Conservation (phyloP, 1,140 invertebrate species). For the Solen grandis region DNA sequence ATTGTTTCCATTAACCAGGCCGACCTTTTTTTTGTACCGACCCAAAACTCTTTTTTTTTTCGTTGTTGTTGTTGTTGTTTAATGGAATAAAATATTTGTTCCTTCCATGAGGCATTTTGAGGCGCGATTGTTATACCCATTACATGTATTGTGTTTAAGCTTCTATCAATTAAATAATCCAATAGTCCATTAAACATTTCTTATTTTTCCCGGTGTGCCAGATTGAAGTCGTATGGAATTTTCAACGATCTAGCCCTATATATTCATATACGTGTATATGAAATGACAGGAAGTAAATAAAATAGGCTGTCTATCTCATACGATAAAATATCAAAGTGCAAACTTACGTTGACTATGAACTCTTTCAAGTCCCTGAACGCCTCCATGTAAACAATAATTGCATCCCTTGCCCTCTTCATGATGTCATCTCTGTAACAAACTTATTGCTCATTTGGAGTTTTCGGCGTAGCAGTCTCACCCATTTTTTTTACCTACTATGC, state of each 20-base stretch:
- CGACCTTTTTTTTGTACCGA: too few species aligned
- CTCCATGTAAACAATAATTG: constrained; percentile 53
- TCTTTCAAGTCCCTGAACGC: constrained; percentile 61
- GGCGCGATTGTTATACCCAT: too few species aligned
- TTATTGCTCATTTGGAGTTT: too few species aligned
- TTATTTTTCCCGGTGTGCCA: background rate
- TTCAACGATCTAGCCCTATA: background rate
- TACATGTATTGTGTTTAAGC: too few species aligned
- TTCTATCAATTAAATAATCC: background rate
- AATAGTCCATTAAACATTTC: background rate
- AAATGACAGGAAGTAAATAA: background rate
- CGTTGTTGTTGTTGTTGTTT: too few species aligned
- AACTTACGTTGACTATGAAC: constrained; percentile 67
- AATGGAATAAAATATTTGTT: too few species aligned
- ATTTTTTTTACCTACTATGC: too few species aligned
- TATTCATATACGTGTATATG: background rate
- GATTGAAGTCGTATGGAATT: background rate
- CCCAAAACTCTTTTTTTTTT: too few species aligned
- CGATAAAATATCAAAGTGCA: background rate
- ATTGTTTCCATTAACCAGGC: too few species aligned
- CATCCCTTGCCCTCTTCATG: constrained; percentile 45
- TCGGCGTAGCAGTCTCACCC: too few species aligned
- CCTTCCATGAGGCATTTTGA: too few species aligned
- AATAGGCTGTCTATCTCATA: background rate
- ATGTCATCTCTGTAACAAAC: constrained; percentile 60